These are phyloP conservation scores for Epinotia brunnichana DNA, from an alignment of 2,888 invertebrate species.

Conservation along the genomic window DNA sequence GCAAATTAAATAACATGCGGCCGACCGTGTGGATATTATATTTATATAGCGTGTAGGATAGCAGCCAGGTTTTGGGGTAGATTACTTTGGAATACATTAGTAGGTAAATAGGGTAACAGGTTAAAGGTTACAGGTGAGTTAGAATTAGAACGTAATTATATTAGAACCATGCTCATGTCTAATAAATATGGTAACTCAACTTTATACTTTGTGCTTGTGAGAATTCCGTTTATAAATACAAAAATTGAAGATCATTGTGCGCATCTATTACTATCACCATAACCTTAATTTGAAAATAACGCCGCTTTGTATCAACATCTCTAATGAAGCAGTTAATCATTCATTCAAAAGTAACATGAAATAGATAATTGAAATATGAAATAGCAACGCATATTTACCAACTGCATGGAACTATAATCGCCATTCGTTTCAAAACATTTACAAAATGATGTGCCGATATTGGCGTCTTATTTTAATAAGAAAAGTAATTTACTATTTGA, in stretches of 20 bases:
- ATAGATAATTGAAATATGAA: neutral
- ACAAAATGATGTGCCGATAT: slow-evolving; percentile 22
- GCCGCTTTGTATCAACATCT: neutral
- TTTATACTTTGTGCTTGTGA: neutral
- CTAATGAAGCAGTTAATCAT: neutral
- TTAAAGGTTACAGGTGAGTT: neutral
- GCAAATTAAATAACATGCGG: slow-evolving; percentile 73
- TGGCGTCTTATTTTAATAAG: slow-evolving; percentile 43
- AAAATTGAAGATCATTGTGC: too few species aligned
- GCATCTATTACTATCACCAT: too few species aligned
- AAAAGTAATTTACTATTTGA: slow-evolving; percentile 44
- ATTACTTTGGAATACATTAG: slow-evolving; percentile 16
- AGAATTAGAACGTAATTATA: neutral
- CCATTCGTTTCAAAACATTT: slow-evolving; percentile 38
- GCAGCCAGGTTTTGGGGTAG: slow-evolving; percentile 9
- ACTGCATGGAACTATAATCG: slow-evolving; percentile 7
- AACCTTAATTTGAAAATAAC: neutral
- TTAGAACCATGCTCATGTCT: neutral
- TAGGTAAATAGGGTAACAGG: neutral
- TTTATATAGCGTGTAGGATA: neutral
- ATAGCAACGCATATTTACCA: slow-evolving; percentile 9
- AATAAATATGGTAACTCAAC: neutral
- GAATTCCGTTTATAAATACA: too few species aligned
- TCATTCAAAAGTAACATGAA: neutral
- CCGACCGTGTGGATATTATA: slow-evolving; percentile 29